Percentiles rank a stretch among this genome's conserved stretches.
These are phyloP conservation scores for Erebia ligea DNA, from an alignment of 2,888 invertebrate genomes.

Conservation along the genomic window DNA sequence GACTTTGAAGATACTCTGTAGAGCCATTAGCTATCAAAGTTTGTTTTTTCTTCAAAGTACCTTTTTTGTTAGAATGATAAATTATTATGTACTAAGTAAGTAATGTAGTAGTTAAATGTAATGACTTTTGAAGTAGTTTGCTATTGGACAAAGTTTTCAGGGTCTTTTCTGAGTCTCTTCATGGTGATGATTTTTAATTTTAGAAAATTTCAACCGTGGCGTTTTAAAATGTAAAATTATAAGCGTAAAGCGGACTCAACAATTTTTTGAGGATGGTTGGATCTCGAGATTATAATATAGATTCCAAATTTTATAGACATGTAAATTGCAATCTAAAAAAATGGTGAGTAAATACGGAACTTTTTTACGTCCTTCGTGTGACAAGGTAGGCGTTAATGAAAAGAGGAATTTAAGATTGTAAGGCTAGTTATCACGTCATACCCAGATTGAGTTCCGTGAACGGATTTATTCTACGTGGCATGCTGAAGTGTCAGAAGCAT, in stretches of 20 bases:
- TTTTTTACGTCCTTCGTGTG: too few relatives aligned
- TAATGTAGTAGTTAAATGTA: constrained; percentile 1
- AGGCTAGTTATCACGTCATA: too few relatives aligned
- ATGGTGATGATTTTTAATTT: not conserved
- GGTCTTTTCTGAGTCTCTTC: not conserved
- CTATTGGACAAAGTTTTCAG: not conserved
- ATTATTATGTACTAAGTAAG: constrained; percentile 6
- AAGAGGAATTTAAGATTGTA: too few relatives aligned
- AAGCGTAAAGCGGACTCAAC: not conserved
- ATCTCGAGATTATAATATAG: not conserved
- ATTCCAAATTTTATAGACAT: too few relatives aligned
- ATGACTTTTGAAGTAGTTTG: not conserved
- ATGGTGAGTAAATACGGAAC: too few relatives aligned
- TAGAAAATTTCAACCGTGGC: not conserved
- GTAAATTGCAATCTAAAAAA: too few relatives aligned
- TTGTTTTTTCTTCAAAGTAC: constrained; percentile 20
- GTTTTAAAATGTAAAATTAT: not conserved
- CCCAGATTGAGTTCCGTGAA: too few relatives aligned
- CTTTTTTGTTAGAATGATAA: constrained; percentile 26
- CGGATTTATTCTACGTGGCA: too few relatives aligned
- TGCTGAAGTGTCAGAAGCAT: too few relatives aligned
- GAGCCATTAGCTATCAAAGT: constrained; percentile 37
- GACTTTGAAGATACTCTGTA: constrained; percentile 33
- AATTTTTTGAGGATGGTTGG: not conserved
- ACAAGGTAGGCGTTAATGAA: too few relatives aligned